phyloP scores from a whole-genome alignment of 2,888 invertebrate species.

The Dynastes grantii region DNA sequence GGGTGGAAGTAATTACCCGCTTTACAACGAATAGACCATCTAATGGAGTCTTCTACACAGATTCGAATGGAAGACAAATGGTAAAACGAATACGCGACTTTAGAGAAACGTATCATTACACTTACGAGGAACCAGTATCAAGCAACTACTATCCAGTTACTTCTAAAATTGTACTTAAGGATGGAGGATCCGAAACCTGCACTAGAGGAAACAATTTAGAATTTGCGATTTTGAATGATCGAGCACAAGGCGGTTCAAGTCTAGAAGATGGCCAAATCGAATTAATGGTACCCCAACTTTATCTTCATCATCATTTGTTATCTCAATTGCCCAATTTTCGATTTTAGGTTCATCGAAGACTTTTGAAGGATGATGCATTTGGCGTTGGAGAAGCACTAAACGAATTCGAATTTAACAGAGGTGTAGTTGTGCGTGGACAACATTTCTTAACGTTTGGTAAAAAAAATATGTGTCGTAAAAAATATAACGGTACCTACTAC shows the following conservation, averaged over 20 bases:
- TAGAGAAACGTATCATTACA: constrained; percentile 81
- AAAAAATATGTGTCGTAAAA: constrained; percentile 1
- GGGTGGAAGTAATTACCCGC: constrained; percentile 86
- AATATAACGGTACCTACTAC: neutral
- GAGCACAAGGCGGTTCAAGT: constrained; percentile 85
- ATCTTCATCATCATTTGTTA: neutral
- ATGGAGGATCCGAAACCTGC: constrained; percentile 60
- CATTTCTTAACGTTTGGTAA: constrained; percentile 68
- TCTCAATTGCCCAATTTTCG: neutral
- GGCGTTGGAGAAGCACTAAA: constrained; percentile 82
- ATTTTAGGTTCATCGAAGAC: constrained; percentile 77
- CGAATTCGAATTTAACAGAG: constrained; percentile 75
- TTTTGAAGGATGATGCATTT: constrained; percentile 80
- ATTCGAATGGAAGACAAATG: constrained; percentile 92
- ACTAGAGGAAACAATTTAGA: constrained; percentile 61
- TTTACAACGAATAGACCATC: constrained; percentile 78
- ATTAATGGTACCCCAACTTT: constrained; percentile 75
- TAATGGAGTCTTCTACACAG: constrained; percentile 85
- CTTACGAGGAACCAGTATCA: constrained; percentile 80
- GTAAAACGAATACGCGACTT: constrained; percentile 79
- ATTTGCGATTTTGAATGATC: constrained; percentile 78
- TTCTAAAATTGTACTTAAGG: constrained; percentile 82
- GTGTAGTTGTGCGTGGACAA: constrained; percentile 74
- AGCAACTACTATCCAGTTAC: constrained; percentile 95
- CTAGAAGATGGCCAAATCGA: constrained; percentile 82